Percentiles rank a stretch among this genome's conserved stretches.
Conservation (phyloP, 2,888 invertebrate species). For the Drosophila histrio region DNA sequence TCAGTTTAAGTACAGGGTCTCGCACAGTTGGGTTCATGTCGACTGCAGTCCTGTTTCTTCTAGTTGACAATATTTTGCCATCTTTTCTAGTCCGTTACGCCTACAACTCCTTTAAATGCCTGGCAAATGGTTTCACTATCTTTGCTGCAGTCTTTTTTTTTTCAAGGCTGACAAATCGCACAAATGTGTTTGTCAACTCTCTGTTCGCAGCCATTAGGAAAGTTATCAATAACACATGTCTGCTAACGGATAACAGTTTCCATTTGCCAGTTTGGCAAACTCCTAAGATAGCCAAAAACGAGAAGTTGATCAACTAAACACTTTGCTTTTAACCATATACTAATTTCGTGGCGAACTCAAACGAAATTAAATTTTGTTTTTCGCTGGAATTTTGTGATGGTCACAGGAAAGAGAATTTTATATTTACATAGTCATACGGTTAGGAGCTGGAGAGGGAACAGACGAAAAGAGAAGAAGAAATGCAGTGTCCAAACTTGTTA, state of each 20-base stretch:
- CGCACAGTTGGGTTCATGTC: too few relatives aligned
- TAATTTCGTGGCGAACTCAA: not conserved
- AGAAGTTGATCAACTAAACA: not conserved
- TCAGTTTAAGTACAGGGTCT: too few relatives aligned
- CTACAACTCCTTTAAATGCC: constrained; percentile 1
- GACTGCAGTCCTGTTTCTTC: too few relatives aligned
- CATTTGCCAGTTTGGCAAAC: not conserved
- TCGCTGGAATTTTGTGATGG: not conserved
- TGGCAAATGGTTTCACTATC: constrained; percentile 21
- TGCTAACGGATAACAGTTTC: constrained; percentile 1
- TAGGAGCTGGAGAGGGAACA: not conserved
- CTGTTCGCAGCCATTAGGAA: not conserved
- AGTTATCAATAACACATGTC: not conserved
- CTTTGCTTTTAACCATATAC: not conserved
- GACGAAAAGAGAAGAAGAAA: not conserved
- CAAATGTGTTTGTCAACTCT: not conserved
- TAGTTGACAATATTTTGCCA: not conserved
- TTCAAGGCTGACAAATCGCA: not conserved
- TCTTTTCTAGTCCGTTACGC: not conserved
- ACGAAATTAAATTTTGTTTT: constrained; percentile 3
- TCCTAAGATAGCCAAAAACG: not conserved
- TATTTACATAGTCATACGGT: not conserved
- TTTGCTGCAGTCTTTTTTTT: constrained; percentile 8
- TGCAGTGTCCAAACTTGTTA: constrained; percentile 39
- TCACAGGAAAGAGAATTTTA: not conserved